phyloP scores from a whole-genome alignment of 2,888 invertebrate genomes.

The Trichopria drosophilae region DNA sequence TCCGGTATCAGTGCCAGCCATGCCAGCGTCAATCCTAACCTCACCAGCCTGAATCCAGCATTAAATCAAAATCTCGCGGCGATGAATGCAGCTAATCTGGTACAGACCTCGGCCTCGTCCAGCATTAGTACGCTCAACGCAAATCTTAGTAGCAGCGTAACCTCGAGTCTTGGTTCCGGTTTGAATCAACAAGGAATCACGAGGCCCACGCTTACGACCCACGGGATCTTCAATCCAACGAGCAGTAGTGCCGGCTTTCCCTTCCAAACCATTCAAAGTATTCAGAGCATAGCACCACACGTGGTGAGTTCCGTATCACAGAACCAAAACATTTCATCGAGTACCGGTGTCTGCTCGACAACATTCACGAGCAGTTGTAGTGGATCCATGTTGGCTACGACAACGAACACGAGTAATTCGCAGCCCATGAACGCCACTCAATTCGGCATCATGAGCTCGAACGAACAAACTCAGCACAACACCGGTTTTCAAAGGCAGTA shows the following conservation, averaged over 20 bases:
- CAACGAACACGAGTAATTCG: constrained; percentile 47
- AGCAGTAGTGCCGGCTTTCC: constrained; percentile 53
- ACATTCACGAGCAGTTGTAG: constrained; percentile 52
- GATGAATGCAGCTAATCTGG: constrained; percentile 47
- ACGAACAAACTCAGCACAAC: constrained; percentile 43
- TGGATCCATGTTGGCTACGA: constrained; percentile 49
- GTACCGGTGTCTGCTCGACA: constrained; percentile 44
- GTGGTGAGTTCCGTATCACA: constrained; percentile 51
- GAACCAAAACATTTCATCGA: constrained; percentile 39
- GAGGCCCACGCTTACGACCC: constrained; percentile 46
- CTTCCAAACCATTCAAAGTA: constrained; percentile 55
- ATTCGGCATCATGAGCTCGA: constrained; percentile 54
- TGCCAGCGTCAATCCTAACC: constrained; percentile 49
- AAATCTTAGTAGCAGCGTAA: constrained; percentile 43
- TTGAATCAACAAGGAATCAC: constrained; percentile 47
- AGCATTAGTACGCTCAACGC: constrained; percentile 47
- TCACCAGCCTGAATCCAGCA: constrained; percentile 47
- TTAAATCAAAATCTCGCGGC: constrained; percentile 53
- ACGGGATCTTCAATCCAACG: constrained; percentile 45
- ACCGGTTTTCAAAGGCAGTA: constrained; percentile 51
- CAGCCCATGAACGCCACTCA: constrained; percentile 49
- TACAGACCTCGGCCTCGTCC: constrained; percentile 46
- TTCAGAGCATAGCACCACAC: constrained; percentile 55
- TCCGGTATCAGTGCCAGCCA: constrained; percentile 49
- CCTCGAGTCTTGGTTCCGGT: constrained; percentile 46